Percentiles rank a stretch among this genome's conserved stretches.
These are phyloP conservation scores for Oikopleura albicans DNA, from an alignment of 23 tunicate species.

Conservation along the genomic window DNA sequence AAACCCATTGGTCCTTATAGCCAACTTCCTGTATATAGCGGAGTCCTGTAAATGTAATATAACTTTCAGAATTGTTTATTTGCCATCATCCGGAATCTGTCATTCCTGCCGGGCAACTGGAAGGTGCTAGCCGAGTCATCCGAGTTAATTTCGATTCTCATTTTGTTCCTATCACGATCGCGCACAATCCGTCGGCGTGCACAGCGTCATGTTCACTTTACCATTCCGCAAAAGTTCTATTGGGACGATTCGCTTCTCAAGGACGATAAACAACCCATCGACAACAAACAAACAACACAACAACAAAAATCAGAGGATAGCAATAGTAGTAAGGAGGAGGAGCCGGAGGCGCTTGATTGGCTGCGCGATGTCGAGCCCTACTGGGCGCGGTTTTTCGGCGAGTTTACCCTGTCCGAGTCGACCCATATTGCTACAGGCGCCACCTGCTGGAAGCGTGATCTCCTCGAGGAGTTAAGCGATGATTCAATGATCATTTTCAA, in stretches of 20 bases:
- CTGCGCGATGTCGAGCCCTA: neutral
- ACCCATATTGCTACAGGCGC: neutral
- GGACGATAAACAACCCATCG: neutral
- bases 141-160: neutral
- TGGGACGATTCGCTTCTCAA: neutral
- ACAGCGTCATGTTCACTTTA: neutral
- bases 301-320: neutral
- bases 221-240: neutral
- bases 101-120: neutral
- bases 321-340: neutral
- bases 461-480: neutral
- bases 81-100: neutral
- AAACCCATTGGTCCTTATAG: too few relatives aligned
- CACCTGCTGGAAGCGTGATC: neutral
- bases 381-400: slow-evolving; percentile 10
- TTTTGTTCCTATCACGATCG: neutral
- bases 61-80: neutral
- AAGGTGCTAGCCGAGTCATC: neutral
- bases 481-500: neutral
- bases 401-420: neutral
- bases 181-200: neutral
- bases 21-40: too few relatives aligned
- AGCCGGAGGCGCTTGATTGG: neutral
- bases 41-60: too few relatives aligned
- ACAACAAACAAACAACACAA: neutral